Conservation (phyloP, 2,888 invertebrate species). For the Macrophya annulata region DNA sequence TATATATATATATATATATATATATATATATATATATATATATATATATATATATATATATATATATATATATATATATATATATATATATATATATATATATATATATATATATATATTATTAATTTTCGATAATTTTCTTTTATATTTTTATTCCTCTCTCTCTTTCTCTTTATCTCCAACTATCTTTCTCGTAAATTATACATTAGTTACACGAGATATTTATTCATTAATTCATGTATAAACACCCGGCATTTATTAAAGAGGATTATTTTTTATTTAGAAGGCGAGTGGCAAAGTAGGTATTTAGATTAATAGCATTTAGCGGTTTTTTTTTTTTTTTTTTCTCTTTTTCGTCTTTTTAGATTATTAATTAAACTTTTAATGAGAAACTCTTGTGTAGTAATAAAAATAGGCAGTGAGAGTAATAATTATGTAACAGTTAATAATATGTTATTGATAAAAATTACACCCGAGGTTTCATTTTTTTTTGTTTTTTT, state of each 20-base stretch:
- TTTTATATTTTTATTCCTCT: conserved; percentile 7
- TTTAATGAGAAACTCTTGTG: neutral
- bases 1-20: conserved; percentile 32
- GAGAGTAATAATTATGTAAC: conserved; percentile 43
- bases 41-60: conserved; percentile 56
- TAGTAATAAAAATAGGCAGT: conserved; percentile 41
- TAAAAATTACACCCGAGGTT: conserved; percentile 1
- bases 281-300: conserved; percentile 43
- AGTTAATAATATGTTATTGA: conserved; percentile 20
- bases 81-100: conserved; percentile 31
- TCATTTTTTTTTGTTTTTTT: neutral
- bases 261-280: conserved; percentile 14
- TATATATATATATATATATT: conserved; percentile 58
- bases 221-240: neutral
- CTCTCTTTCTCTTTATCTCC: neutral
- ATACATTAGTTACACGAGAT: neutral
- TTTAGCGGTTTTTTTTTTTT: neutral
- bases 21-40: conserved; percentile 45
- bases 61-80: conserved; percentile 7
- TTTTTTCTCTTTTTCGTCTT: neutral
- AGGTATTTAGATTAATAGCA: conserved; percentile 29
- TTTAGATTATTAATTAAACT: neutral
- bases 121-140: conserved; percentile 51
- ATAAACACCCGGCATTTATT: conserved; percentile 9
- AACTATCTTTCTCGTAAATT: neutral